phyloP scores from a whole-genome alignment of 2,888 invertebrate species.

The Polia nebulosa region DNA sequence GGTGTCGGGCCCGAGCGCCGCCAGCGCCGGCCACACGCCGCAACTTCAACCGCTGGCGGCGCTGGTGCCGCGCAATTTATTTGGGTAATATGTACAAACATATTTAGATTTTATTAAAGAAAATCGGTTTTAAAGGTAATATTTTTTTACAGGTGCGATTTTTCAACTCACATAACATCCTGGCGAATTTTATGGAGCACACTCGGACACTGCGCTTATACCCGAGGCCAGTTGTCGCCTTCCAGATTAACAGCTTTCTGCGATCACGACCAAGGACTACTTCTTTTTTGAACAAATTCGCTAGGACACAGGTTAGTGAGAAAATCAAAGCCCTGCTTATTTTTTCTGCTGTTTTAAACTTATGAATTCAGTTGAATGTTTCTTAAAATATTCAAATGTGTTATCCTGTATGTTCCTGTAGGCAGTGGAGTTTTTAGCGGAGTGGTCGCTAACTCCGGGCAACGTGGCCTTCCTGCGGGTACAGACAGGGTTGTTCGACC shows the following conservation, averaged over 20 bases:
- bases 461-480: slow-evolving; percentile 99
- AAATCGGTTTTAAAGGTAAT: neutral
- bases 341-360: neutral
- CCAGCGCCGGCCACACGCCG: too few species aligned
- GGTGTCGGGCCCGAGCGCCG: too few species aligned
- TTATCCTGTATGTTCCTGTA: slow-evolving; percentile 73
- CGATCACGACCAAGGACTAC: slow-evolving; percentile 97
- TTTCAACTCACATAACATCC: slow-evolving; percentile 98
- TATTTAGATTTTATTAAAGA: too few species aligned
- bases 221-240: slow-evolving; percentile 99
- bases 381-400: neutral
- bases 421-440: slow-evolving; percentile 99
- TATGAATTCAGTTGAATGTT: neutral
- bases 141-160: slow-evolving; percentile 94
- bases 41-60: too few species aligned
- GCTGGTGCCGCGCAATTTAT: too few species aligned
- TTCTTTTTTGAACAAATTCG: slow-evolving; percentile 97
- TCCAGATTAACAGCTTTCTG: slow-evolving; percentile 99
- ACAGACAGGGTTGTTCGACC: slow-evolving; percentile 98
- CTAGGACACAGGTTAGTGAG: slow-evolving; percentile 95
- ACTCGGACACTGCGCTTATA: slow-evolving; percentile 98
- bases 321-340: neutral
- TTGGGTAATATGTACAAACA: too few species aligned
- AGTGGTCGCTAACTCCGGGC: slow-evolving; percentile 99
- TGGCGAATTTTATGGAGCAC: slow-evolving; percentile 99